Conservation (phyloP, 2,797 vertebrate genomes). For the Poeciliopsis turneri region DNA sequence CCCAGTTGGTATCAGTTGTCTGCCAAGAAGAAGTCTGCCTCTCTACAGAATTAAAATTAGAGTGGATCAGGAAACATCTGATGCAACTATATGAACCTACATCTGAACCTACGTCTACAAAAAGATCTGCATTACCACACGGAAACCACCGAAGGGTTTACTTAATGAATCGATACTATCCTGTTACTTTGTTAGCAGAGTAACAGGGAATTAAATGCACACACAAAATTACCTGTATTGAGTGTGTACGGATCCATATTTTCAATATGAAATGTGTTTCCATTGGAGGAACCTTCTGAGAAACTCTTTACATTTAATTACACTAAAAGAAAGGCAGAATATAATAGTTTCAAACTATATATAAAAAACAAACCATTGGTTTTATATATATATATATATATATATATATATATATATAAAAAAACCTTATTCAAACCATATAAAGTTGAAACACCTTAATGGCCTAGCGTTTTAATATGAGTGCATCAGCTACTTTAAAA, state of each 20-base stretch:
- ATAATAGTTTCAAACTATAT: neutral
- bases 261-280: neutral
- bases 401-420: too few species aligned
- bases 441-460: neutral
- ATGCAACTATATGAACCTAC: slow-evolving; percentile 15
- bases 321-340: neutral
- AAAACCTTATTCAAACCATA: too few species aligned
- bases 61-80: slow-evolving; percentile 41
- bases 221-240: neutral
- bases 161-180: neutral
- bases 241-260: neutral
- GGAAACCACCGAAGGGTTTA: neutral
- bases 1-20: slow-evolving; percentile 65
- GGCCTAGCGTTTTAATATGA: neutral
- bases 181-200: neutral
- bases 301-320: neutral
- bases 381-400: too few species aligned
- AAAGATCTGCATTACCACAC: slow-evolving; percentile 19
- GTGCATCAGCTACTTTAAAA: neutral
- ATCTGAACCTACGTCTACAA: neutral
- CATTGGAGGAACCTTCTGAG: neutral
- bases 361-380: too few species aligned
- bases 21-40: slow-evolving; percentile 59
- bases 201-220: neutral
- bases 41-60: slow-evolving; percentile 74